Evolutionary conservation across 2,888 invertebrate genomes (phyloP).

Genomic region (Atethmia centrago): DNA sequence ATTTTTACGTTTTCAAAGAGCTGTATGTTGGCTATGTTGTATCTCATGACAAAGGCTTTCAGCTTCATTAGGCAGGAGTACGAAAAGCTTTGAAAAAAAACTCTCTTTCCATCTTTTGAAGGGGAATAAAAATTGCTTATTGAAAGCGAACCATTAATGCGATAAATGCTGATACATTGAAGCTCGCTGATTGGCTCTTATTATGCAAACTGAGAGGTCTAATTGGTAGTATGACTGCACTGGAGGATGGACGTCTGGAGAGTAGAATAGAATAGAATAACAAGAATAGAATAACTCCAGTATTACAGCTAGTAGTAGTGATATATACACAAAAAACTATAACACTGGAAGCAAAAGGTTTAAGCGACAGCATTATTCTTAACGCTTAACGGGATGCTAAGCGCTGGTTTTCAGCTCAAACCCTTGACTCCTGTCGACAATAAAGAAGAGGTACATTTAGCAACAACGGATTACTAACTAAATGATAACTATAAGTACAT

Average conservation of each 20-base stretch:
- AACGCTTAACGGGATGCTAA: no score
- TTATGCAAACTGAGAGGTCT: constrained; percentile 26
- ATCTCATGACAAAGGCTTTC: constrained; percentile 77
- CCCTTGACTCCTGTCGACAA: no score
- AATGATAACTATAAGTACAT: no score
- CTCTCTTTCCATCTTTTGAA: constrained; percentile 52
- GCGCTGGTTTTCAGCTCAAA: no score
- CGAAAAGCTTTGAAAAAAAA: constrained; percentile 68
- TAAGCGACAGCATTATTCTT: no score
- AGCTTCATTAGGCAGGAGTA: constrained; percentile 74
- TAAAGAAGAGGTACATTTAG: no score
- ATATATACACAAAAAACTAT: no score
- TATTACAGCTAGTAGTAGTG: no score
- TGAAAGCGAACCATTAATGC: constrained; percentile 68
- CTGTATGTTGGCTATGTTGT: constrained; percentile 56
- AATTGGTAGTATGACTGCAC: constrained; percentile 31
- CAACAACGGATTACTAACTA: no score
- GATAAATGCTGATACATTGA: constrained; percentile 53
- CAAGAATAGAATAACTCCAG: no score
- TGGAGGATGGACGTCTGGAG: background rate
- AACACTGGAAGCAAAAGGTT: no score
- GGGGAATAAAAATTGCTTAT: constrained; percentile 71
- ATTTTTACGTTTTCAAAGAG: constrained; percentile 55
- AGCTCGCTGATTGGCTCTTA: constrained; percentile 44
- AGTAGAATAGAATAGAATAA: no score